A percentile compares a stretch with the other conserved stretches of the same genome.
These are phyloP conservation scores for Parnassius glacialis DNA, from an alignment of 2,888 invertebrate species.

Conservation along the genomic window DNA sequence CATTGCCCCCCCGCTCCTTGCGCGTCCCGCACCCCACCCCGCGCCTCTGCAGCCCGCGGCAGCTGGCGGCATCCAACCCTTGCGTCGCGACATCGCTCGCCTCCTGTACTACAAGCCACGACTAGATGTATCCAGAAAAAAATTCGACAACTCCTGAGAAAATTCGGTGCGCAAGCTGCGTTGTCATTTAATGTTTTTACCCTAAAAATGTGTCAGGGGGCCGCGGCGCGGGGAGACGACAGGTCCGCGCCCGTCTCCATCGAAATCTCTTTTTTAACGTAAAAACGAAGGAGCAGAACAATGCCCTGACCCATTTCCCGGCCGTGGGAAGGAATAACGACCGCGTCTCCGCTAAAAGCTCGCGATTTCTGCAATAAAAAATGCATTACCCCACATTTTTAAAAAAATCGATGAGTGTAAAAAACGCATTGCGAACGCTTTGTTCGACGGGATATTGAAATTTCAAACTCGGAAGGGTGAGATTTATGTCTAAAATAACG, in stretches of 20 bases:
- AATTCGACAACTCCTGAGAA: constrained; percentile 65
- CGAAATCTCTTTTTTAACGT: constrained; percentile 75
- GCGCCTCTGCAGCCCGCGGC: constrained; percentile 26
- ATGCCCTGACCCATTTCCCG: constrained; percentile 78
- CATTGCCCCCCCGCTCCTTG: constrained; percentile 43
- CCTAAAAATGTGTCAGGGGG: constrained; percentile 72
- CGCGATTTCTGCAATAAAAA: constrained; percentile 70
- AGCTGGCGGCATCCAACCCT: constrained; percentile 38
- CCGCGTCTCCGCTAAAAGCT: constrained; percentile 58
- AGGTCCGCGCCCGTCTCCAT: constrained; percentile 61
- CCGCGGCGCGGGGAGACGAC: constrained; percentile 45
- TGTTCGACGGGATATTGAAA: constrained; percentile 51
- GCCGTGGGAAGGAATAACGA: constrained; percentile 80
- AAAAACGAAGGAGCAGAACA: constrained; percentile 73
- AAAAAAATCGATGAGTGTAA: constrained; percentile 61
- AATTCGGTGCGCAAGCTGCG: constrained; percentile 72
- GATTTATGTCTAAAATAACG: constrained; percentile 78
- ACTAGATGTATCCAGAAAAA: constrained; percentile 59
- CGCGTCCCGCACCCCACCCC: constrained; percentile 1
- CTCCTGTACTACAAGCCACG: constrained; percentile 65
- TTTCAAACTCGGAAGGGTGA: constrained; percentile 75
- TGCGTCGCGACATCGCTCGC: constrained; percentile 40
- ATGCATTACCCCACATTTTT: constrained; percentile 79
- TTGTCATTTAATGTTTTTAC: constrained; percentile 70
- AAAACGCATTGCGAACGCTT: constrained; percentile 48